These are phyloP conservation scores for Brevimyrus niger DNA, from an alignment of 2,113 vertebrate genomes.

Conservation along the genomic window DNA sequence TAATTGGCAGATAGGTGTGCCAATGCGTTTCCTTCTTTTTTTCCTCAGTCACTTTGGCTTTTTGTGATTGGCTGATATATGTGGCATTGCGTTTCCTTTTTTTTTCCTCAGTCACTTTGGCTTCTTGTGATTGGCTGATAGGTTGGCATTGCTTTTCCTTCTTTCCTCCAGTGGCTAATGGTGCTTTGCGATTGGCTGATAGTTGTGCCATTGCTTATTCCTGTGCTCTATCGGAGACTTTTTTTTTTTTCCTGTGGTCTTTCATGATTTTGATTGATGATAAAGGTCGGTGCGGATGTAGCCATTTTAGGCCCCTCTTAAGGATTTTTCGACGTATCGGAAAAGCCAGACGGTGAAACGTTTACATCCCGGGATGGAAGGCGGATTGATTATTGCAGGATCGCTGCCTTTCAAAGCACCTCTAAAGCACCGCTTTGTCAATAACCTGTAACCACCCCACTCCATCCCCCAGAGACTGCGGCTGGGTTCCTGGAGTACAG, in stretches of 20 bases:
- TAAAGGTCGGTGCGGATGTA: not conserved
- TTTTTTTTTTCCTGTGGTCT: not conserved
- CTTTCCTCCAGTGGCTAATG: not conserved
- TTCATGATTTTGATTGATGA: not conserved
- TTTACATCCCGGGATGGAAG: not conserved
- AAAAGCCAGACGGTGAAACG: not conserved
- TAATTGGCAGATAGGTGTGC: not conserved
- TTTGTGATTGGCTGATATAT: not conserved
- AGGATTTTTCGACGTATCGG: not conserved
- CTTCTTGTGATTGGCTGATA: not conserved
- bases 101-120: not conserved
- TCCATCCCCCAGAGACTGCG: not conserved
- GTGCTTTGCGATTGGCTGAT: conserved; percentile 79
- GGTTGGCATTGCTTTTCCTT: not conserved
- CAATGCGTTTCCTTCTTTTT: not conserved
- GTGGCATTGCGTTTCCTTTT: not conserved
- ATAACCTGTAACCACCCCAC: not conserved
- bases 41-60: not conserved
- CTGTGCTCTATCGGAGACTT: not conserved
- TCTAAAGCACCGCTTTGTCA: not conserved
- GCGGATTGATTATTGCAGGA: not conserved
- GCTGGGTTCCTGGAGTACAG: not conserved
- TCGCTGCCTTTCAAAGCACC: not conserved
- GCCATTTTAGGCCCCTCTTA: not conserved
- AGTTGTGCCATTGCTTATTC: conserved; percentile 16